Percentiles rank a stretch among this genome's conserved stretches.
phyloP scores from a whole-genome alignment of 2,888 invertebrate species.

The Ichneumoninae sp. region DNA sequence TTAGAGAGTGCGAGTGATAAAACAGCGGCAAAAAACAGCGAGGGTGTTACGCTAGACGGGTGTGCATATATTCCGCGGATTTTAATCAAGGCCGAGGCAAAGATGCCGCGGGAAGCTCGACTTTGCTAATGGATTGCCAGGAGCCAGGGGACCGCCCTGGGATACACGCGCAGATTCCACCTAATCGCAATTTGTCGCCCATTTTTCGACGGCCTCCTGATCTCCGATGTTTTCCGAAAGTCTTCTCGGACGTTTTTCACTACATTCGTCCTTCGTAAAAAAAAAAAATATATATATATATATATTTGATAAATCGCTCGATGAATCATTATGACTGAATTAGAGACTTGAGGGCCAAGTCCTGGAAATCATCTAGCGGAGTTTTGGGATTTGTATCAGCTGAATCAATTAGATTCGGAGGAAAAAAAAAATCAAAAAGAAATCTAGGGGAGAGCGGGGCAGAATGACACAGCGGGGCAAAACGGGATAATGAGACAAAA shows the following conservation, averaged over 20 bases:
- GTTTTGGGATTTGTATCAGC: background rate
- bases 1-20: slow-evolving; percentile 16
- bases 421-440: background rate
- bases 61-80: slow-evolving; percentile 31
- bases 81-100: slow-evolving; percentile 43
- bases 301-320: background rate
- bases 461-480: too few species aligned
- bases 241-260: background rate
- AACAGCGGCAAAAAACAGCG: background rate
- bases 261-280: background rate
- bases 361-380: background rate
- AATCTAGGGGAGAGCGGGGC: background rate
- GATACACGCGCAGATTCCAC: background rate
- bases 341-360: background rate
- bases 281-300: background rate
- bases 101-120: slow-evolving; percentile 18
- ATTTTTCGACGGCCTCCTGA: background rate
- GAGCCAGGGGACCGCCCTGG: background rate
- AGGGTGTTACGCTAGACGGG: background rate
- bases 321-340: background rate
- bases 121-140: slow-evolving; percentile 56
- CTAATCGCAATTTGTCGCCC: slow-evolving; percentile 37
- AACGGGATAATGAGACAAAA: too few species aligned
- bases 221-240: background rate
- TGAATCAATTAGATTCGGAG: background rate